phyloP scores from a whole-genome alignment of 2,113 vertebrate species.

The Psammodynastes pulverulentus region DNA sequence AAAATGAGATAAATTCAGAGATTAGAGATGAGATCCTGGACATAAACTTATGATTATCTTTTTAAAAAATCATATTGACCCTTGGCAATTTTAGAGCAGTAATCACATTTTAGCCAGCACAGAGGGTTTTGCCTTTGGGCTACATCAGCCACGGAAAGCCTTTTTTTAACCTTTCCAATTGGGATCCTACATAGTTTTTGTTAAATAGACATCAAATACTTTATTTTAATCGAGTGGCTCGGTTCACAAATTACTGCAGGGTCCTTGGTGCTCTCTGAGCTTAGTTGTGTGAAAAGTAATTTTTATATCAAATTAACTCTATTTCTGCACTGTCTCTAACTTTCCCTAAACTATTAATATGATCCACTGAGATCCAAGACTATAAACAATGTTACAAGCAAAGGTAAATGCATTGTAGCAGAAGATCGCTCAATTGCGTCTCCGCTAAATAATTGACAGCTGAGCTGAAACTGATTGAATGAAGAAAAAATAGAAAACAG shows the following conservation, averaged over 20 bases:
- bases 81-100: background rate
- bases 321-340: background rate
- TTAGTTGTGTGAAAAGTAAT: background rate
- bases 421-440: rapidly evolving
- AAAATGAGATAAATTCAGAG: background rate
- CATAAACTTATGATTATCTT: background rate
- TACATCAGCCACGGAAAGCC: background rate
- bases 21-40: background rate
- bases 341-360: background rate
- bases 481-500: background rate
- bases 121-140: background rate
- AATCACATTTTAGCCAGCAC: background rate
- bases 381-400: background rate
- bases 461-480: background rate
- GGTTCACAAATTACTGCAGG: background rate
- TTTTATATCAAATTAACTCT: background rate
- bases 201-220: background rate
- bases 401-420: background rate
- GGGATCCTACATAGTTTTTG: background rate
- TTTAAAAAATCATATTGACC: background rate
- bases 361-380: background rate
- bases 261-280: background rate
- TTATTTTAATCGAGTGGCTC: background rate
- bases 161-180: background rate
- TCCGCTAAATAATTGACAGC: background rate